These are phyloP conservation scores for Nothobranchius furzeri DNA, from an alignment of 2,113 vertebrate species.

Conservation along the genomic window DNA sequence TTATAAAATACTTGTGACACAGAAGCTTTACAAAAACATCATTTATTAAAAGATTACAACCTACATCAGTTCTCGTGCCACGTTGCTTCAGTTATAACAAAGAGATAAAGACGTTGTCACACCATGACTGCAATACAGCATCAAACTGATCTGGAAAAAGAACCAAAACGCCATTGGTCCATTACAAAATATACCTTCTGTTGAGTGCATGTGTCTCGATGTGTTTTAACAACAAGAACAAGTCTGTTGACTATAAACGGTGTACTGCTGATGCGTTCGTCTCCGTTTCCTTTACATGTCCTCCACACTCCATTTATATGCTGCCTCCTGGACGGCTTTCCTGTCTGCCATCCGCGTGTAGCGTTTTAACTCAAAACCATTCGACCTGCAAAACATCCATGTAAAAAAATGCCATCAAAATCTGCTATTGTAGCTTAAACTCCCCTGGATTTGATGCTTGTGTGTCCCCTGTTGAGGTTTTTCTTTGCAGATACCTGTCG, in stretches of 20 bases:
- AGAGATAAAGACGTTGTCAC: slow-evolving; percentile 24
- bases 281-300: slow-evolving; percentile 83
- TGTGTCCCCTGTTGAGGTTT: no score
- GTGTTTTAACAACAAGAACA: slow-evolving; percentile 1
- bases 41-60: slow-evolving; percentile 61
- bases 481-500: slow-evolving; percentile 82
- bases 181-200: slow-evolving; percentile 4
- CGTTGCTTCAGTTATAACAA: slow-evolving; percentile 31
- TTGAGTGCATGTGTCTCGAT: not conserved
- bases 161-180: not conserved
- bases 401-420: not conserved
- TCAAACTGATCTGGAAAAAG: slow-evolving; percentile 14
- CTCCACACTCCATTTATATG: slow-evolving; percentile 98
- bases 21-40: slow-evolving; percentile 41
- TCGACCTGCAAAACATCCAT: slow-evolving; percentile 82
- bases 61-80: slow-evolving; percentile 7
- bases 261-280: not conserved
- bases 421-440: not conserved
- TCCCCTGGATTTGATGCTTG: not conserved
- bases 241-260: not conserved
- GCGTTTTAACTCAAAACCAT: slow-evolving; percentile 93
- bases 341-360: slow-evolving; percentile 87
- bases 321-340: slow-evolving; percentile 89
- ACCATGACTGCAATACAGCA: slow-evolving; percentile 19
- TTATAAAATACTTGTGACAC: slow-evolving; percentile 3